Percentiles rank a stretch among this genome's conserved stretches.
Conservation (phyloP, 2,797 vertebrate genomes). For the Prunella strophiata region DNA sequence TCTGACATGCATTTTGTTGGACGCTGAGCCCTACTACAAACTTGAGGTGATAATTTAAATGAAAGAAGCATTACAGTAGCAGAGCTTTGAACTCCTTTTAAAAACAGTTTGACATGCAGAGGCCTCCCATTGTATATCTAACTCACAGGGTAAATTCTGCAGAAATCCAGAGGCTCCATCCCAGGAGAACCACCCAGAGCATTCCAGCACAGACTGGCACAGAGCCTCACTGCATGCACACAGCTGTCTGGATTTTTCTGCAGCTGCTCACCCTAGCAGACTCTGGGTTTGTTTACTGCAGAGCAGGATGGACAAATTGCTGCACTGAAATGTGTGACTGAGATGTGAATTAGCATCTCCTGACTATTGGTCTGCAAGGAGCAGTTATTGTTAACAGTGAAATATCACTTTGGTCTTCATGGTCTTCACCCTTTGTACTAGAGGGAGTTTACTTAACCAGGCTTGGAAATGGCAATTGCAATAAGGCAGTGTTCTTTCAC, state of each 20-base stretch:
- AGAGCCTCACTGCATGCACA: neutral
- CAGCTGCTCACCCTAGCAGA: neutral
- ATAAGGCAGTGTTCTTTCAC: neutral
- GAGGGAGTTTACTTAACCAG: neutral
- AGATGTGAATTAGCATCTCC: neutral
- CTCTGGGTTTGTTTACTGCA: neutral
- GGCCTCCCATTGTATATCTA: neutral
- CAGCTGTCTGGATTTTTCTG: neutral
- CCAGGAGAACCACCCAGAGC: neutral
- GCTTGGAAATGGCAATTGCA: neutral
- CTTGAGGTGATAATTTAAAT: neutral
- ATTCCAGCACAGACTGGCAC: neutral
- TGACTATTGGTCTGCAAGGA: neutral
- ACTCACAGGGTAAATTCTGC: neutral
- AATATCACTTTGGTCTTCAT: neutral
- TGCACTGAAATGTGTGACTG: neutral
- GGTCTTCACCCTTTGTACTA: neutral
- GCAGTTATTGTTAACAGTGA: neutral
- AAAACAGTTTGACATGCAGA: neutral
- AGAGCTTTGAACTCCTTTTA: neutral
- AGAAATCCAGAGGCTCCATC: neutral
- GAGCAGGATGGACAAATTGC: neutral
- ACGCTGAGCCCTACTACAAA: neutral
- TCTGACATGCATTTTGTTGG: neutral
- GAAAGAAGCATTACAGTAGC: neutral